Base-by-base conservation (phyloP, 2,113 vertebrate species). In the Muntiacus muntjak region DNA sequence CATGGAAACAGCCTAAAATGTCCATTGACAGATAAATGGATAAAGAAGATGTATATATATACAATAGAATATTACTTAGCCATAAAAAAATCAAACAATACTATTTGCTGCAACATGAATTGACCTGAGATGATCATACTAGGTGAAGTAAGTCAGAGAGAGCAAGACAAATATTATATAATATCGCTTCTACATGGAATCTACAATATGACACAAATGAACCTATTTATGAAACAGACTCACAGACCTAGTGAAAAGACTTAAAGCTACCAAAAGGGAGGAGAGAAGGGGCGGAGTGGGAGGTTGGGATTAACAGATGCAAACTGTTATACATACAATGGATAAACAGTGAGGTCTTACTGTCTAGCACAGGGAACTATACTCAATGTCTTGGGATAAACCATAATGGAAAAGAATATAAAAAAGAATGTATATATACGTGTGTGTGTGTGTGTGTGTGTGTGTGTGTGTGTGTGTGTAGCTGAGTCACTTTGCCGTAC, bases 371-470 rank as follows among this genome's bases (percentile, higher is more conserved):
- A 81, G 45, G 78, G 45, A 50, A 33, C 28, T 50, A 81, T 33
- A 81, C 30, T 81, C 78, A 50, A 0, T 50, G 45, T 50, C 78
- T 47, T 81, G 16, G 45, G 45, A 50, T 78, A 30, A 79, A 79
- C 15, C 45, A 79, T 33, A 81, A 81, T 81, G 45, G 78, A 33
- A 81, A 81, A 81, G 28, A 81, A 81, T 52, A 79, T 33, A 79
- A 33, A 79, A 47, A 19, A 52, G 28, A 81, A 81, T 50, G 26
- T 30, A 6, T 19, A 28, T 30, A 12, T 71, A 8, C 19, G 1
- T 78, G 1, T n/a, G 0, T 67, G 8, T 36, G 1, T 78, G 1
- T n/a, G 0, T 67, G 8, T 36, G 64, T 67, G 64, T 78, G 12
- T 76, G 40, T 74, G 3, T 67, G 33, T 36, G 5, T 57, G 64